These are phyloP conservation scores for Thumatha senex DNA, from an alignment of 2,888 invertebrate genomes.

Conservation along the genomic window DNA sequence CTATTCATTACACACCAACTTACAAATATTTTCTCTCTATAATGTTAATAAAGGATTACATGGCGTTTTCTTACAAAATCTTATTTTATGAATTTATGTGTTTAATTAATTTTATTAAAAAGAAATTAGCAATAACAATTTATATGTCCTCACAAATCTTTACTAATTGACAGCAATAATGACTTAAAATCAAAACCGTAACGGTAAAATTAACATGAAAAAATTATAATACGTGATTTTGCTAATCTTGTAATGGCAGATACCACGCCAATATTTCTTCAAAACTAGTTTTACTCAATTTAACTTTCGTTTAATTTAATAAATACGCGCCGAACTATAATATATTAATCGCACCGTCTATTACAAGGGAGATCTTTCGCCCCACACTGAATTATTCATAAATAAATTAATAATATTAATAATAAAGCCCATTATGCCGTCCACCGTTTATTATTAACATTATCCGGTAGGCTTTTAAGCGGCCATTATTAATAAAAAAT, in stretches of 20 bases:
- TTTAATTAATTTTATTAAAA: slow-evolving; percentile 2
- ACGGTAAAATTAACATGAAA: slow-evolving; percentile 5
- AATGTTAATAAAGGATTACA: too few species aligned
- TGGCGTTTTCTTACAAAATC: background rate
- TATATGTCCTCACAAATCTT: slow-evolving; percentile 9
- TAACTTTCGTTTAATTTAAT: slow-evolving; percentile 23
- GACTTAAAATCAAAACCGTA: slow-evolving; percentile 3
- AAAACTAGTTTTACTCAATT: slow-evolving; percentile 20
- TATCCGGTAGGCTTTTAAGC: slow-evolving; percentile 54
- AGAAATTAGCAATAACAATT: slow-evolving; percentile 13
- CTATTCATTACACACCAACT: too few species aligned
- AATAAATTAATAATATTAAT: slow-evolving; percentile 75
- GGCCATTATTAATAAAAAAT: slow-evolving; percentile 76
- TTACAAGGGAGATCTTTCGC: slow-evolving; percentile 31
- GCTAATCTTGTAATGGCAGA: slow-evolving; percentile 28
- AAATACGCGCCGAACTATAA: slow-evolving; percentile 24
- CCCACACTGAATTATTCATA: slow-evolving; percentile 72
- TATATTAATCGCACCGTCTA: slow-evolving; percentile 30
- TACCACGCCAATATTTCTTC: slow-evolving; percentile 19
- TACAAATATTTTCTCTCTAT: too few species aligned
- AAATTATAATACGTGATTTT: slow-evolving; percentile 12
- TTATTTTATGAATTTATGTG: background rate
- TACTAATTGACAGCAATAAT: background rate
- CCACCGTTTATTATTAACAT: slow-evolving; percentile 54
- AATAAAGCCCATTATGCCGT: slow-evolving; percentile 54